Evolutionary conservation across 2,888 invertebrate species (phyloP).

Genomic region (Synanthedon formicaeformis): DNA sequence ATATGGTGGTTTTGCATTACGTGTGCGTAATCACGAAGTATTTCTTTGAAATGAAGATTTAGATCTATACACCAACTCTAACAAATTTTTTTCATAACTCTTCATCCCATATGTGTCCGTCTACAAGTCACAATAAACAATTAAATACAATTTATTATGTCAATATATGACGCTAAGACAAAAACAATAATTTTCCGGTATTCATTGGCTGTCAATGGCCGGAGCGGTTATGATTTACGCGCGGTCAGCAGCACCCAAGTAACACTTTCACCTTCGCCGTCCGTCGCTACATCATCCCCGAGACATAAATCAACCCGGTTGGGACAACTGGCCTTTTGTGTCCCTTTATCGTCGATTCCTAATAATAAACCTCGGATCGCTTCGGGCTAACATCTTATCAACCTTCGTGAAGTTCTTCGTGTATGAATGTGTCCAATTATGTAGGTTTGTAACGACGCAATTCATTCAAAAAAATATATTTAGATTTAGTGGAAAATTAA

Average conservation of each 20-base stretch:
- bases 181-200: constrained; percentile 36
- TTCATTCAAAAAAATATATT: too few species aligned
- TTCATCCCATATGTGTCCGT: too few species aligned
- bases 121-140: too few species aligned
- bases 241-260: constrained; percentile 13
- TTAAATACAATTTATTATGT: background rate
- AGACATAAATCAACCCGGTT: constrained; percentile 56
- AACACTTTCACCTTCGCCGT: constrained; percentile 47
- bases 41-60: too few species aligned
- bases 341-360: constrained; percentile 31
- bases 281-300: constrained; percentile 29
- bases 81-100: too few species aligned
- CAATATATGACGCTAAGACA: constrained; percentile 5
- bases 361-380: constrained; percentile 6
- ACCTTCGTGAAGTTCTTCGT: constrained; percentile 15
- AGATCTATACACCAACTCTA: too few species aligned
- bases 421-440: background rate
- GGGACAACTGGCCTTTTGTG: constrained; percentile 35
- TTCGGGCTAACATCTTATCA: constrained; percentile 13
- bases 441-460: too few species aligned
- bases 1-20: too few species aligned
- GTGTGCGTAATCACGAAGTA: too few species aligned
- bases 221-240: constrained; percentile 51
- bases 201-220: constrained; percentile 64
- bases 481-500: too few species aligned